phyloP scores from a whole-genome alignment of 2,797 vertebrate species.

The Huso huso region DNA sequence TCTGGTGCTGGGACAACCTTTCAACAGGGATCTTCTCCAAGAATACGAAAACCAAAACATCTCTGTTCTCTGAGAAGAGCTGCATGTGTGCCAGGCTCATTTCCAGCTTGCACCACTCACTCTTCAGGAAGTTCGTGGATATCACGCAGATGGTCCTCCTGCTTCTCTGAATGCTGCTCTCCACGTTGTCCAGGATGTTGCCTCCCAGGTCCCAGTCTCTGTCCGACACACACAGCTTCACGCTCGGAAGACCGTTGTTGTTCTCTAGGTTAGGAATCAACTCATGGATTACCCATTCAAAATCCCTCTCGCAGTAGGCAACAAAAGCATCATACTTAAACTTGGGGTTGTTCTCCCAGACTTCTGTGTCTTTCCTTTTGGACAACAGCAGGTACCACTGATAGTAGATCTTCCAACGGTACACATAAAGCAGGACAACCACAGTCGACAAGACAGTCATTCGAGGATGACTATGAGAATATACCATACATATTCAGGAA shows the following conservation, averaged over 20 bases:
- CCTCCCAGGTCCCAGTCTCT: constrained; percentile 12
- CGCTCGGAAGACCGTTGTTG: background rate
- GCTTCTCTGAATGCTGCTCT: constrained; percentile 16
- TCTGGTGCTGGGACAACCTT: constrained; percentile 10
- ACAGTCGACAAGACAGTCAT: background rate
- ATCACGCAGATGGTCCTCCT: constrained; percentile 14
- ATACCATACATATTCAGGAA: constrained; percentile 10
- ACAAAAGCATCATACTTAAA: constrained; percentile 12
- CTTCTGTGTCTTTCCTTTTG: constrained; percentile 9
- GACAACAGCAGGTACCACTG: constrained; percentile 13
- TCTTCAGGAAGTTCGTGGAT: constrained; percentile 10
- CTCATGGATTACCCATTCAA: constrained; percentile 15
- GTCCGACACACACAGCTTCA: constrained; percentile 6
- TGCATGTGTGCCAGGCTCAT: constrained; percentile 12
- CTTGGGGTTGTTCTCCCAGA: constrained; percentile 10
- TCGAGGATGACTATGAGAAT: background rate
- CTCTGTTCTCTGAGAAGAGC: constrained; percentile 12
- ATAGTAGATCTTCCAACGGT: constrained; percentile 15
- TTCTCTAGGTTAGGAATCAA: constrained; percentile 13
- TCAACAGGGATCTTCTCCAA: constrained; percentile 1
- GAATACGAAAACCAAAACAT: constrained; percentile 13
- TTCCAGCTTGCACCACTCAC: constrained; percentile 16
- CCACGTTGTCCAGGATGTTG: constrained; percentile 14
- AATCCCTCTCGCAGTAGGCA: constrained; percentile 12
- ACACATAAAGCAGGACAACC: constrained; percentile 1